Percentiles rank a stretch among this genome's conserved stretches.
phyloP scores from a whole-genome alignment of 2,797 vertebrate species.

The Arctocebus calabarensis region DNA sequence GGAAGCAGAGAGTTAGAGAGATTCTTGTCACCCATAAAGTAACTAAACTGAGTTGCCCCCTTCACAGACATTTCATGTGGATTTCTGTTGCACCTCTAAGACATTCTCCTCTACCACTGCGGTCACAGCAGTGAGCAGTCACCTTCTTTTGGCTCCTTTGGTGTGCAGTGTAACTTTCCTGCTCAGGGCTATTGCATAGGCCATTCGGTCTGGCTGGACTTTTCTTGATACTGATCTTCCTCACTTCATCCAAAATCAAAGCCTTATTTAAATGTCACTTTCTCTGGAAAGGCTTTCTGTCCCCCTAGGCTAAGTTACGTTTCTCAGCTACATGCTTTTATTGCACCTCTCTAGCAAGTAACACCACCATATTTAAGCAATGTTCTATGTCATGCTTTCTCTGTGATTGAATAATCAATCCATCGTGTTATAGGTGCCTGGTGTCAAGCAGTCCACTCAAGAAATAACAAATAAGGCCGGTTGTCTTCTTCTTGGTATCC shows the following conservation, averaged over 20 bases:
- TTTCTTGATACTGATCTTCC: not conserved
- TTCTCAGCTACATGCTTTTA: not conserved
- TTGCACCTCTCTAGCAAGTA: not conserved
- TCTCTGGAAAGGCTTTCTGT: conserved; percentile 21
- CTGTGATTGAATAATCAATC: conserved; percentile 9
- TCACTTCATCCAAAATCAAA: conserved; percentile 25
- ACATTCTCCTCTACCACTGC: not conserved
- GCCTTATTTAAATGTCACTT: conserved; percentile 29
- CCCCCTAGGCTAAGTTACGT: not conserved
- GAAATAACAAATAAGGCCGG: not conserved
- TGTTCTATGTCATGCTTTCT: not conserved
- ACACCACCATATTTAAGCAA: not conserved
- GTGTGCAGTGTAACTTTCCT: not conserved
- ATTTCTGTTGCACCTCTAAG: not conserved
- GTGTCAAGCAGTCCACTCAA: not conserved
- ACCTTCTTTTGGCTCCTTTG: not conserved
- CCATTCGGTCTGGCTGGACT: not conserved
- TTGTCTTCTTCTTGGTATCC: not conserved
- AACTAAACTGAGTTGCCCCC: not conserved
- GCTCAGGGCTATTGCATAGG: not conserved
- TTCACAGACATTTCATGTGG: not conserved
- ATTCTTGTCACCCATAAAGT: not conserved
- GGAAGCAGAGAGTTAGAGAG: not conserved
- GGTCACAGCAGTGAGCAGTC: not conserved
- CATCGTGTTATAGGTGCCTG: not conserved